phyloP scores from a whole-genome alignment of 2,113 vertebrate species.

The Heteronetta atricapilla region DNA sequence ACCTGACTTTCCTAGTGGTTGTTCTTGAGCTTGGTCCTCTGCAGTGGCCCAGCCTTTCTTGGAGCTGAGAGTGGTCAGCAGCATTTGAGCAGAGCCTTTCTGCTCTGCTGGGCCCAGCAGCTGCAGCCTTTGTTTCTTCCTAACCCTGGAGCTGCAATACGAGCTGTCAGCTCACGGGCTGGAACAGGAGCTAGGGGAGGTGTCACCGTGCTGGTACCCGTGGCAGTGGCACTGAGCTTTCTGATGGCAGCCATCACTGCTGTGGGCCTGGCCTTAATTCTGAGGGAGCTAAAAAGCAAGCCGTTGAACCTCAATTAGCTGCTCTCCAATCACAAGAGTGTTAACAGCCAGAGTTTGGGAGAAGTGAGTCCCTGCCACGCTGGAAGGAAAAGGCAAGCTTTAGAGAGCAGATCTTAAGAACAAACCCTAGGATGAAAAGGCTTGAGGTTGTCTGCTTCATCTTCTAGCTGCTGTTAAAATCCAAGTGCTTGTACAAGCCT shows the following conservation, averaged over 20 bases:
- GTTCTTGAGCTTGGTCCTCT: background rate
- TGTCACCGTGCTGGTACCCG: background rate
- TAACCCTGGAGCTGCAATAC: background rate
- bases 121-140: background rate
- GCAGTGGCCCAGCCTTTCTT: background rate
- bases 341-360: background rate
- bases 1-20: background rate
- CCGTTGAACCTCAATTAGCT: background rate
- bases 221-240: background rate
- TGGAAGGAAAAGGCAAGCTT: background rate
- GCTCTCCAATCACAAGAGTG: background rate
- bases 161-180: background rate
- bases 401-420: background rate
- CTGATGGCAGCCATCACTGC: background rate
- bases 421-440: background rate
- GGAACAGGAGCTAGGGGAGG: background rate
- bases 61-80: background rate
- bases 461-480: background rate
- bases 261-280: background rate
- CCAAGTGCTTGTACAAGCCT: background rate
- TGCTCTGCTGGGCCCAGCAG: background rate
- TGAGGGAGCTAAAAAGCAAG: background rate
- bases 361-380: background rate
- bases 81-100: background rate
- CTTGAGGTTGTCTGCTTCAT: background rate